Base-by-base conservation (phyloP, 2,797 vertebrate genomes). In the Anguilla pacifica region DNA sequence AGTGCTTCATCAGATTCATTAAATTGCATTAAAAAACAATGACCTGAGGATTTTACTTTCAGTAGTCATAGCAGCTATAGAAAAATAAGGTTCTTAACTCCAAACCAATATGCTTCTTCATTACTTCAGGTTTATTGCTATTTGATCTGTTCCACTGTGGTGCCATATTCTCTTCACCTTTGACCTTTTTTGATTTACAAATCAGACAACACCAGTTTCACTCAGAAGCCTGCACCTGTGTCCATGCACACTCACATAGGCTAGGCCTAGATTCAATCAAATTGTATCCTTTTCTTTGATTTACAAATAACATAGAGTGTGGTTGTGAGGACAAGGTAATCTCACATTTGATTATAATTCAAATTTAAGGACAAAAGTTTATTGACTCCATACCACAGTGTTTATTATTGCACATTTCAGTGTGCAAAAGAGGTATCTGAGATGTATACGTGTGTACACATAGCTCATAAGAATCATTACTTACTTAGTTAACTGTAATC, bases 141-240 rank as follows among this genome's bases (percentile, higher is more conserved):
- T 31, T 72, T 31, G 67, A 31, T 35, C 67, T 72, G 67, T 13
- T 31, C n/a, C 3, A 72, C 28, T 31, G n/a, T 72, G 7, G 9
- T 31, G 28, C 28, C 67, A 72, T 72, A 28, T 72, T 31, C 67
- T 10, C 67, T 28, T 72, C n/a, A 72, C 67, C n/a, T 72, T 28
- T 72, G 67, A 72, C 67, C 67, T n/a, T 67, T 67, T 67, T 72
- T 31, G 67, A 72, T 72, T 31, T 11, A 72, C n/a, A n/a, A 72
- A 72, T 31, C 28, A 28, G n/a, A 72, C n/a, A n/a, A 67, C 6
- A n/a, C 5, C 22, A 72, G 67, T 72, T 11, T 7, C 7, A 10
- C 28, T 72, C n/a, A 11, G 3, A 64, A 64, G 11, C 5, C 19
- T 31, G 28, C 25, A 28, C 55, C n/a, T 72, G 67, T 9, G 28